Percentiles rank a stretch among this genome's conserved stretches.
Conservation (phyloP, 1,140 invertebrate genomes). For the Pogonomyrmex californicus region DNA sequence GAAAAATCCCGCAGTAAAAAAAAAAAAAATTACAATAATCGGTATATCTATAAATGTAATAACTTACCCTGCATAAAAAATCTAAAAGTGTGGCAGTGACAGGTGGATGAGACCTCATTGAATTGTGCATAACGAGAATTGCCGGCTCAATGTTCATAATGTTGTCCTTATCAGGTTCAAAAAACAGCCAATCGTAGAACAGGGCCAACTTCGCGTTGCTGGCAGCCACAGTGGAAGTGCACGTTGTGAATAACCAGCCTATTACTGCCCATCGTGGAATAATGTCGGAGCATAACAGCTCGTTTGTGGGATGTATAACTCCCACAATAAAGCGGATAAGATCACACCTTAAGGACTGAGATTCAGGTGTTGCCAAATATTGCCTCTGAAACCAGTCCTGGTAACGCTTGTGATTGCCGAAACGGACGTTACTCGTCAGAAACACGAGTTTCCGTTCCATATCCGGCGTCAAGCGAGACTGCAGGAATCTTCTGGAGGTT, state of each 20-base stretch:
- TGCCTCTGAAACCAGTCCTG: constrained; percentile 99
- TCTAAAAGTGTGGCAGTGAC: constrained; percentile 98
- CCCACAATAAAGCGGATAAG: constrained; percentile 99
- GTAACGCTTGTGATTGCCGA: constrained; percentile 99
- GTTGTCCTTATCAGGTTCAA: constrained; percentile 97
- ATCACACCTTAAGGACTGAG: constrained; percentile 97
- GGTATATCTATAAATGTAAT: neutral
- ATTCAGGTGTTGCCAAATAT: constrained; percentile 98
- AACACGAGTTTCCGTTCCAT: constrained; percentile 99
- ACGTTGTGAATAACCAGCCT: constrained; percentile 98
- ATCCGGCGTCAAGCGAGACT: constrained; percentile 97
- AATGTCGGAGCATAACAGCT: constrained; percentile 98
- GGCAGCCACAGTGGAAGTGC: constrained; percentile 96
- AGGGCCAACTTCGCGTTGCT: constrained; percentile 98
- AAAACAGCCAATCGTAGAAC: constrained; percentile 99
- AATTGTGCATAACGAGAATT: constrained; percentile 99
- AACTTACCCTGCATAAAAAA: constrained; percentile 94
- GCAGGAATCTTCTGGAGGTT: constrained; percentile 96
- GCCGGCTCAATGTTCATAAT: constrained; percentile 99
- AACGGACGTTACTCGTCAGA: constrained; percentile 96
- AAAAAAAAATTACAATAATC: neutral
- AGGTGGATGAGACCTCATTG: constrained; percentile 97
- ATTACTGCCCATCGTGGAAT: constrained; percentile 99
- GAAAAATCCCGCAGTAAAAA: neutral
- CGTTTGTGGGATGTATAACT: constrained; percentile 99